Conservation (phyloP, 2,797 vertebrate species). For the Catostomus latipinnis region DNA sequence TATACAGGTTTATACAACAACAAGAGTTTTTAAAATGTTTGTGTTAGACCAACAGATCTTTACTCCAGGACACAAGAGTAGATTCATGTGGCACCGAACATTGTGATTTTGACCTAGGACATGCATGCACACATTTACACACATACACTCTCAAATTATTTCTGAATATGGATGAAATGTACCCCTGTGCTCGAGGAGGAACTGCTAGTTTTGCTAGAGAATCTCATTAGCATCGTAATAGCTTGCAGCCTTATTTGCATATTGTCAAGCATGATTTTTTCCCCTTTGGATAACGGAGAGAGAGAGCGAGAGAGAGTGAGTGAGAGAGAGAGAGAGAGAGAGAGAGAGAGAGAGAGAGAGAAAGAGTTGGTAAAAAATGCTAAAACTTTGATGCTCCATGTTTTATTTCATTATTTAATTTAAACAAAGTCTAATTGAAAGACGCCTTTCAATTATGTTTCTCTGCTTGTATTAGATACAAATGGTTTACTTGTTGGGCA, state of each 20-base stretch:
- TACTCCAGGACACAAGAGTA: slow-evolving; percentile 20
- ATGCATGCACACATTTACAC: background rate
- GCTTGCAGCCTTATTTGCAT: slow-evolving; percentile 87
- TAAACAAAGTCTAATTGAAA: slow-evolving; percentile 83
- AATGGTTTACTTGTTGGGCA: slow-evolving; percentile 74
- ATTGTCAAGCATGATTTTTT: slow-evolving; percentile 81
- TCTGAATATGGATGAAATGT: slow-evolving; percentile 85
- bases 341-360: background rate
- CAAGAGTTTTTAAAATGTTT: slow-evolving; percentile 8
- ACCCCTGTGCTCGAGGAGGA: slow-evolving; percentile 70
- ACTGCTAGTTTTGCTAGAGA: slow-evolving; percentile 81
- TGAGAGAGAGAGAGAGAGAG: background rate
- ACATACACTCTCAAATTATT: slow-evolving; percentile 73
- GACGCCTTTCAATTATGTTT: slow-evolving; percentile 78
- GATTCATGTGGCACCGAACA: slow-evolving; percentile 18
- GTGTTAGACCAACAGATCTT: slow-evolving; percentile 20
- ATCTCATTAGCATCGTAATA: slow-evolving; percentile 88
- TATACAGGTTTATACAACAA: background rate
- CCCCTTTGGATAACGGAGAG: slow-evolving; percentile 49
- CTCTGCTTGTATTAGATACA: slow-evolving; percentile 70
- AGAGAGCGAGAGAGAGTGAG: slow-evolving; percentile 22
- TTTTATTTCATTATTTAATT: slow-evolving; percentile 82
- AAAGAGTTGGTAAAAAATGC: slow-evolving; percentile 54
- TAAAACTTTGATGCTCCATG: slow-evolving; percentile 77
- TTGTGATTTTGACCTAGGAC: slow-evolving; percentile 43